These are phyloP conservation scores for Agrotis ipsilon DNA, from an alignment of 2,888 invertebrate species.

Conservation along the genomic window DNA sequence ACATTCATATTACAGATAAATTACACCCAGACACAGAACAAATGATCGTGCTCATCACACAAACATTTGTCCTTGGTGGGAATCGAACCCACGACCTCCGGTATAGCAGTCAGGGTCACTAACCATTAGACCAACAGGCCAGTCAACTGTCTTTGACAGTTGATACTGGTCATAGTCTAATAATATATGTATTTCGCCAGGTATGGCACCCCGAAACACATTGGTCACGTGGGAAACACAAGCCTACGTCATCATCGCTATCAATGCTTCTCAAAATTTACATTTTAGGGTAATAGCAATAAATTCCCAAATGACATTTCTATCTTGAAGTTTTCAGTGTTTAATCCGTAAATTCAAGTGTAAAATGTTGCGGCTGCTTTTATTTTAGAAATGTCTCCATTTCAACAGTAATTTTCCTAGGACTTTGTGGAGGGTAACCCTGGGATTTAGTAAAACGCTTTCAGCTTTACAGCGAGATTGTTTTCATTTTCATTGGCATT, in stretches of 20 bases:
- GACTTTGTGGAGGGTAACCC: conserved; percentile 35
- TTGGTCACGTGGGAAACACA: background rate
- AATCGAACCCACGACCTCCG: too few relatives aligned
- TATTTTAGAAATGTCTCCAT: conserved; percentile 47
- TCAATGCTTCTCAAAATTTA: too few relatives aligned
- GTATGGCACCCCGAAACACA: background rate
- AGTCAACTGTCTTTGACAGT: too few relatives aligned
- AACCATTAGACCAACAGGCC: too few relatives aligned
- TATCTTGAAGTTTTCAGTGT: conserved; percentile 13
- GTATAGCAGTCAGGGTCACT: too few relatives aligned
- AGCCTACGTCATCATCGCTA: background rate
- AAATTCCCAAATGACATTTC: background rate
- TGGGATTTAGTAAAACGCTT: conserved; percentile 52
- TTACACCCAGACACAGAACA: too few relatives aligned
- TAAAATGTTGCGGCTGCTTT: conserved; percentile 22
- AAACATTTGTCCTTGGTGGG: too few relatives aligned
- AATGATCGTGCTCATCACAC: too few relatives aligned
- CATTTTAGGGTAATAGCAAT: background rate
- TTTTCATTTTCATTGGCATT: conserved; percentile 48
- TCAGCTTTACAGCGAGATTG: conserved; percentile 54
- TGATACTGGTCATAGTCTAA: too few relatives aligned
- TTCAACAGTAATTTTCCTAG: conserved; percentile 48
- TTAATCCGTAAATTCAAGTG: conserved; percentile 37
- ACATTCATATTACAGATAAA: too few relatives aligned
- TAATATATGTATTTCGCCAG: background rate